Percentiles rank a stretch among this genome's conserved stretches.
Evolutionary conservation across 2,888 invertebrate species (phyloP).

Genomic region (Thereva unica): DNA sequence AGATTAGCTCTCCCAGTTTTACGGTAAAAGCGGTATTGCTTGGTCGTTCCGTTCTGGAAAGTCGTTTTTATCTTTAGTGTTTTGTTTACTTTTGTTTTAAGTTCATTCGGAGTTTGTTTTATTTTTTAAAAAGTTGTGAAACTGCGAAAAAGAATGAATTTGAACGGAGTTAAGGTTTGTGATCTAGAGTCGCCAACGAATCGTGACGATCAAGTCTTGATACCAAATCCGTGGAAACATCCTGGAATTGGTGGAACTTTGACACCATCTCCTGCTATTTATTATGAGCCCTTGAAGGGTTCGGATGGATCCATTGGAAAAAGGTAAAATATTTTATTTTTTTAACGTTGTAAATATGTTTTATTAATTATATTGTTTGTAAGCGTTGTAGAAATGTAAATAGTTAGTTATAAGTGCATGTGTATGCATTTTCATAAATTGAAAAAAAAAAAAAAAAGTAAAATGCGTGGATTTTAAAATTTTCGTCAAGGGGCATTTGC

Average conservation of each 20-base stretch:
- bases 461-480: too few species aligned
- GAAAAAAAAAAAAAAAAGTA: too few species aligned
- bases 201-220: slow-evolving; percentile 41
- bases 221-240: slow-evolving; percentile 38
- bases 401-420: too few species aligned
- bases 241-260: slow-evolving; percentile 35
- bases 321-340: slow-evolving; percentile 19
- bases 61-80: too few species aligned
- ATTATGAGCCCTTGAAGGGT: slow-evolving; percentile 39
- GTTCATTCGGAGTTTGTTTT: neutral
- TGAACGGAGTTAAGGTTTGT: slow-evolving; percentile 34
- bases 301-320: slow-evolving; percentile 24
- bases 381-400: too few species aligned
- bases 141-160: slow-evolving; percentile 33
- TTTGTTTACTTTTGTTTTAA: neutral
- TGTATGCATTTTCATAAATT: too few species aligned
- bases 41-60: too few species aligned
- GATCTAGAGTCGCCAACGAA: slow-evolving; percentile 38
- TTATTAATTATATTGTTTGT: too few species aligned
- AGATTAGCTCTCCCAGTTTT: too few species aligned
- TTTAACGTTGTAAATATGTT: neutral
- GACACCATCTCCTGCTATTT: slow-evolving; percentile 37
- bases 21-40: too few species aligned
- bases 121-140: neutral
- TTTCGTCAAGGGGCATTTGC: too few species aligned